Evolutionary conservation across 2,113 vertebrate species (phyloP).

Genomic region (Oncorhynchus kisutch): DNA sequence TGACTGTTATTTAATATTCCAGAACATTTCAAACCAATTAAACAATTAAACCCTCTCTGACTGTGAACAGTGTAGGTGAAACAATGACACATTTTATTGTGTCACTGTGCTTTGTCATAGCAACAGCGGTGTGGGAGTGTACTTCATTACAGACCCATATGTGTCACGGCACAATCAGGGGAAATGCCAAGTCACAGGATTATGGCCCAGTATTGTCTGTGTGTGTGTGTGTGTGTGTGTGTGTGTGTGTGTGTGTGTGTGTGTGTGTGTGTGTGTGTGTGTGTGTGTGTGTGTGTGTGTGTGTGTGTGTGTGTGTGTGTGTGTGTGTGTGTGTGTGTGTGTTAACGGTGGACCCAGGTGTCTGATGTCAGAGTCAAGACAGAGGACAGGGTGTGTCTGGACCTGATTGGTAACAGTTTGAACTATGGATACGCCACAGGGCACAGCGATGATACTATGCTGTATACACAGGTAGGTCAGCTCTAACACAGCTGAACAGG

Average conservation of each 20-base stretch:
- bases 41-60: not conserved
- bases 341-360: constrained; percentile 5
- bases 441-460: not conserved
- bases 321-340: constrained; percentile 21
- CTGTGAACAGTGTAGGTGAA: not conserved
- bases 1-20: too few species aligned
- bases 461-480: constrained; percentile 27
- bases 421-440: constrained; percentile 7
- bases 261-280: too few species aligned
- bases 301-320: not conserved
- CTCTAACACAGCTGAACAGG: not conserved
- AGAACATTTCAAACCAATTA: not conserved
- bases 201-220: not conserved
- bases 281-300: too few species aligned
- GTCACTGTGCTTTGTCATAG: not conserved
- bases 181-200: not conserved
- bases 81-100: constrained; percentile 6
- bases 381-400: constrained; percentile 35
- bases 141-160: not conserved
- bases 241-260: too few species aligned
- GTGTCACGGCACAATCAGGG: not conserved
- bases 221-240: too few species aligned
- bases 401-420: constrained; percentile 55
- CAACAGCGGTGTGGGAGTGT: not conserved
- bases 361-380: constrained; percentile 34